Evolutionary conservation across 2,113 vertebrate genomes (phyloP).

Genomic region (Cyphomyrus discorhynchus): DNA sequence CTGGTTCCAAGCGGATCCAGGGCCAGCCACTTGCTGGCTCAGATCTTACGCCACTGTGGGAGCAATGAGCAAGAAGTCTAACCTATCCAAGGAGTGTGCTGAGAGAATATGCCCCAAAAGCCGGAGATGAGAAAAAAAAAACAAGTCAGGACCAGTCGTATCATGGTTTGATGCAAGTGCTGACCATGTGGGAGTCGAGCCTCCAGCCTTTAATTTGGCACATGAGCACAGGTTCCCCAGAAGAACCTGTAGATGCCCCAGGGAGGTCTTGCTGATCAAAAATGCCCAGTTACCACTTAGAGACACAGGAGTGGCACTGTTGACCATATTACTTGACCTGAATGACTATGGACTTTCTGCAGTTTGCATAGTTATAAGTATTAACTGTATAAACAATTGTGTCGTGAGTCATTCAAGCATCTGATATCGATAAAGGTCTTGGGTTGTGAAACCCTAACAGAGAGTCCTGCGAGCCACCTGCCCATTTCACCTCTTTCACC

Average conservation of each 20-base stretch:
- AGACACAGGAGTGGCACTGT: not conserved
- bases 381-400: not conserved
- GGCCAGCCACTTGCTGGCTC: not conserved
- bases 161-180: not conserved
- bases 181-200: not conserved
- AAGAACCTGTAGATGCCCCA: not conserved
- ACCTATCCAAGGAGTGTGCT: not conserved
- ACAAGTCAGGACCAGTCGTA: not conserved
- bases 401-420: not conserved
- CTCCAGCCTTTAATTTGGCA: not conserved
- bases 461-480: not conserved
- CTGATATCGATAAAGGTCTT: not conserved
- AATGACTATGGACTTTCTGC: not conserved
- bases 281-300: not conserved
- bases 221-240: not conserved
- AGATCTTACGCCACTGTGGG: not conserved
- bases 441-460: not conserved
- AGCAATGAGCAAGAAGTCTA: not conserved
- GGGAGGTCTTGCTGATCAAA: not conserved
- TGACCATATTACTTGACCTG: not conserved
- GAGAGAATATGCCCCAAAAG: not conserved
- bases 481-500: not conserved
- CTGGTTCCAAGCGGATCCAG: not conserved
- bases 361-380: not conserved
- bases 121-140: not conserved